Base-by-base conservation (phyloP, 2,797 vertebrate genomes). In the Artibeus jamaicensis region DNA sequence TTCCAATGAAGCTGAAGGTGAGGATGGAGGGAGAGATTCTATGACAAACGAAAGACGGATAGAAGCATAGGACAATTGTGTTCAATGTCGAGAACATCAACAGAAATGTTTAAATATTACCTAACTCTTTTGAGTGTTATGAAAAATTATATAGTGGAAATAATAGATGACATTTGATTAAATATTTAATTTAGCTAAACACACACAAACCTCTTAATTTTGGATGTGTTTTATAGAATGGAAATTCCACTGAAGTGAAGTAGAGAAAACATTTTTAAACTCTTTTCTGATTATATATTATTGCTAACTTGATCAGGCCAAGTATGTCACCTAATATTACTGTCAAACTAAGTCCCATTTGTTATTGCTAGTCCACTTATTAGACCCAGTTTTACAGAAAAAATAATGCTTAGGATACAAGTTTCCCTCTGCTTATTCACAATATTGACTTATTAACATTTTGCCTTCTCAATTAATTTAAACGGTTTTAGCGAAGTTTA, bases 141-240 rank as follows among this genome's bases (percentile, higher is more conserved):
- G 10, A 59, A 92, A 96, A 98, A 91, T 11, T 90, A 74, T 67
- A 92, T 3, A 89, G 46, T 29, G 53, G 14, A 96, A 97, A 83
- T 93, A 26, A 95, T 95, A 93, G 11, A 77, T 88, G 95, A 44
- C 76, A 53, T 93, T n/a, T 93, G 34, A 96, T 97, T 97, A 89
- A 98, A 82, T 97, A 97, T 93, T 97, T 97, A 97, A 97, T 98
- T 96, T 97, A 65, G 8, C 46, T 96, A 97, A 97, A 93, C 85
- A 91, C n/a, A 92, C 44, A 93, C 0, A 76, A 37, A 7, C 16
- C 79, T 59, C 59, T 93, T 93, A 97, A 98, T 96, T 97, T 62
- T 84, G 39, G 97, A 84, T 77, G 10, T 85, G 34, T 93, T 97
- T 32, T 89, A 37, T 82, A 86, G 26, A 84, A 95, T 67, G 39